These are phyloP conservation scores for Parus major DNA, from an alignment of 2,113 vertebrate species.

Conservation along the genomic window DNA sequence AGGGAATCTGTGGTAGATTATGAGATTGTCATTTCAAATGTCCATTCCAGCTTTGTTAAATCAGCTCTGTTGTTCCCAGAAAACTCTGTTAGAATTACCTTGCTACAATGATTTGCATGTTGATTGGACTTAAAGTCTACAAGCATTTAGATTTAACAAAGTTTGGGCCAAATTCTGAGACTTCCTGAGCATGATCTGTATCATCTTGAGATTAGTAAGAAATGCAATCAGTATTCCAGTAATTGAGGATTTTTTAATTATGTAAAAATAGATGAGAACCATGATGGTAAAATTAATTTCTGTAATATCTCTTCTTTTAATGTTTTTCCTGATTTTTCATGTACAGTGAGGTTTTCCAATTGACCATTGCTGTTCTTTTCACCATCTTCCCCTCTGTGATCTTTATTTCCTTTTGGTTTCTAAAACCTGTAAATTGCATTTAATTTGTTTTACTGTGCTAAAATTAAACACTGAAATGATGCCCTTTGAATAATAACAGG, in stretches of 20 bases:
- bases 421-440: constrained; percentile 56
- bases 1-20: background rate
- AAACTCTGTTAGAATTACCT: background rate
- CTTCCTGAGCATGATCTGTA: background rate
- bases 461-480: constrained; percentile 64
- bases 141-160: background rate
- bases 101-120: background rate
- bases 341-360: constrained; percentile 57
- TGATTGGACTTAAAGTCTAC: background rate
- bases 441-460: constrained; percentile 51
- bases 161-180: background rate
- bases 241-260: background rate
- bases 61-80: background rate
- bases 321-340: constrained; percentile 6
- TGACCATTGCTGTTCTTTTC: constrained; percentile 38
- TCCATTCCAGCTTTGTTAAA: background rate
- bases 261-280: background rate
- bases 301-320: background rate
- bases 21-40: background rate
- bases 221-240: background rate
- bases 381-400: background rate
- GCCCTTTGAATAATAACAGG: constrained; percentile 38
- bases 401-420: constrained; percentile 17
- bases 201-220: background rate
- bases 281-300: background rate